Conservation (phyloP, 2,888 invertebrate species). For the Lissonota sp. region DNA sequence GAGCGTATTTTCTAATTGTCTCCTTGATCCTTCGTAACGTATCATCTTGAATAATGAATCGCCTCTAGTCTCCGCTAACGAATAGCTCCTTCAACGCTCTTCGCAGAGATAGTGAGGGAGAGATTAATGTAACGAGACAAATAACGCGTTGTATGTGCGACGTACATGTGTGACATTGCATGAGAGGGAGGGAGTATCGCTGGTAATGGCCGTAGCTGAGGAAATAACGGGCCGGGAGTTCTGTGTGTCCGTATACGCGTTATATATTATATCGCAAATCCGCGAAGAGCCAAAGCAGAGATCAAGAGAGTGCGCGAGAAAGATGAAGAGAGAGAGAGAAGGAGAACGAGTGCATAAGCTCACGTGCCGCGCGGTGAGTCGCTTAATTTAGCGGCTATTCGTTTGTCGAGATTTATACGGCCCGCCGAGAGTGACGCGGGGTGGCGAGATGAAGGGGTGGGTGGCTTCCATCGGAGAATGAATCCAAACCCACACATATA, state of each 20-base stretch:
- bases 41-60: constrained; percentile 57
- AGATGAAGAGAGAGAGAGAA: constrained; percentile 23
- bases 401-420: constrained; percentile 64
- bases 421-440: constrained; percentile 52
- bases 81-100: constrained; percentile 59
- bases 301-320: constrained; percentile 21
- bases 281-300: constrained; percentile 27
- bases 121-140: constrained; percentile 65
- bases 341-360: constrained; percentile 57
- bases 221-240: constrained; percentile 58
- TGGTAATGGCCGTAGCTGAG: constrained; percentile 52
- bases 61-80: constrained; percentile 43
- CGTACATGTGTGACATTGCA: constrained; percentile 20
- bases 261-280: constrained; percentile 49
- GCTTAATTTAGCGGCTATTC: constrained; percentile 68
- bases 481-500: constrained; percentile 8
- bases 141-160: constrained; percentile 50
- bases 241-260: constrained; percentile 34
- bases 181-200: constrained; percentile 28
- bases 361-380: constrained; percentile 61
- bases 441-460: constrained; percentile 27
- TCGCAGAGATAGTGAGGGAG: constrained; percentile 22
- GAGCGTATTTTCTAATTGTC: constrained; percentile 20
- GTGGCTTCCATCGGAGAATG: constrained; percentile 37
- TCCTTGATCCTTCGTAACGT: constrained; percentile 23